Evolutionary conservation across 2,113 vertebrate genomes (phyloP), one percentile per base, ranked within the genome.

Genomic region (Rallus limicola): DNA sequence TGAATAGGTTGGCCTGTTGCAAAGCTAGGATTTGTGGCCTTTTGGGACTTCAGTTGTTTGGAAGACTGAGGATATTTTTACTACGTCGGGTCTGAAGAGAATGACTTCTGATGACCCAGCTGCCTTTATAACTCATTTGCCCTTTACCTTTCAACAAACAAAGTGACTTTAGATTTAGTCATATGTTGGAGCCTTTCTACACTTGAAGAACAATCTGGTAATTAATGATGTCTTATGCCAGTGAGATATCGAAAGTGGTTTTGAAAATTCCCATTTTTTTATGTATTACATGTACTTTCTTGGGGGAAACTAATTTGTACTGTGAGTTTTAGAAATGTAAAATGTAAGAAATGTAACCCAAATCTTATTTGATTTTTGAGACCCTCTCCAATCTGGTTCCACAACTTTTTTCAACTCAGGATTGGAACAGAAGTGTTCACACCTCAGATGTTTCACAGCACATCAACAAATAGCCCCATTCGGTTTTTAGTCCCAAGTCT

Each of bases 111-210:
- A 92, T 95, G 90, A 86, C 88, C 92, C 36, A 85, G 36, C 33
- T 96, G 79, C 75, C 77, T 76, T 93, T 93, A 90, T 85, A 95
- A 90, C 82, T 97, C 84, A 85, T 67, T 91, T 94, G 89, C 77
- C 91, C 94, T 97, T 97, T 96, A 93, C 88, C 82, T 93, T 93
- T 90, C 90, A 88, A 90, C 89, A 94, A 88, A 88, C 16, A 86
- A 92, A 91, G 65, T 92, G 78, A 96, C 87, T 95, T 96, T 71
- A 83, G 69, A 80, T 63, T 95, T 92, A 90, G 90, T 91, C 59
- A 42, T 63, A 70, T 75, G 63, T 92, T 93, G 91, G 55, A 94
- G 82, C 44, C 38, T 78, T 48, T 76, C 55, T 90, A 70, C 86
- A 87, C 46, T 58, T 86, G 65, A 83, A 94, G 64, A 87, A 69